Conservation (phyloP, 2,113 vertebrate species). For the Pyxicephalus adspersus region DNA sequence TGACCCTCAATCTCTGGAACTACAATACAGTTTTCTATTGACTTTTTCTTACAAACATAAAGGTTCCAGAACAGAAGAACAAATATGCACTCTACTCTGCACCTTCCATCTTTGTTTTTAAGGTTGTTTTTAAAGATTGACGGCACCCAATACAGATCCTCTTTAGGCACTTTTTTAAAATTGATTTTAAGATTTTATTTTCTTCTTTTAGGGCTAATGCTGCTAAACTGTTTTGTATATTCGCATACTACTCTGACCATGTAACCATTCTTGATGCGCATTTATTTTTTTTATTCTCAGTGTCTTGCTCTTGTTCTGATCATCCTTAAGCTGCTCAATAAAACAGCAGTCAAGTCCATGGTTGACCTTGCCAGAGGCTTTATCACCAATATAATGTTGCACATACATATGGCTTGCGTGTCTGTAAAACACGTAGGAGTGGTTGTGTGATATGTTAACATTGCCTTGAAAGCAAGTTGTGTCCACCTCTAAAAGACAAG, state of each 20-base stretch:
- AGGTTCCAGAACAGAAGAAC: too few relatives aligned
- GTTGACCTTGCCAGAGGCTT: too few relatives aligned
- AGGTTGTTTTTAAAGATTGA: not conserved
- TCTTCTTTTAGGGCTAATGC: constrained; percentile 17
- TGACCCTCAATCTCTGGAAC: not conserved
- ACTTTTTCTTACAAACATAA: too few relatives aligned
- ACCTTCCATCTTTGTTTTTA: not conserved
- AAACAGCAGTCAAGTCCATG: not conserved
- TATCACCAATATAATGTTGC: too few relatives aligned
- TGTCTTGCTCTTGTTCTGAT: not conserved
- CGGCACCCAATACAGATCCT: not conserved
- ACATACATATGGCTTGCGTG: too few relatives aligned
- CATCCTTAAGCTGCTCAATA: not conserved
- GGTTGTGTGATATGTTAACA: too few relatives aligned
- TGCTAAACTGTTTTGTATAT: not conserved
- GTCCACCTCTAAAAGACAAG: too few relatives aligned
- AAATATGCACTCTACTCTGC: not conserved
- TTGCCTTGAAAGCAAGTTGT: too few relatives aligned
- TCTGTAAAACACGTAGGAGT: too few relatives aligned
- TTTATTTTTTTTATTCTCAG: not conserved
- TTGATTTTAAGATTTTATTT: constrained; percentile 16
- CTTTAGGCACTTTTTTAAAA: constrained; percentile 4
- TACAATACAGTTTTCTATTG: not conserved
- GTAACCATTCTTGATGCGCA: not conserved
- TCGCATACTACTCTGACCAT: not conserved